A percentile compares a stretch with the other conserved stretches of the same genome.
phyloP scores from a whole-genome alignment of 2,113 vertebrate species.

The Plotosus lineatus region DNA sequence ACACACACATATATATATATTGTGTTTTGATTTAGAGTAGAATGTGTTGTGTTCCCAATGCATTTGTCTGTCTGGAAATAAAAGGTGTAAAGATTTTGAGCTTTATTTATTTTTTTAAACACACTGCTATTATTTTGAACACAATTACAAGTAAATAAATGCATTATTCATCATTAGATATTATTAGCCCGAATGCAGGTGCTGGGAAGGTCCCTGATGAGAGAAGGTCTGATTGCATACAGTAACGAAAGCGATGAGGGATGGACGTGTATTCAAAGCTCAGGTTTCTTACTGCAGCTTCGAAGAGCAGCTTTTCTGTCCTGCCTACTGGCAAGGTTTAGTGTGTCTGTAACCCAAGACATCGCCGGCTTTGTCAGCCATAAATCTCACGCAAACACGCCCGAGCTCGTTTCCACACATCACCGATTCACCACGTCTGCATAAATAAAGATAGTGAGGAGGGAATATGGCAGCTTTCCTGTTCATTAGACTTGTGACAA shows the following conservation, averaged over 20 bases:
- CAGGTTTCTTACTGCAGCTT: constrained; percentile 8
- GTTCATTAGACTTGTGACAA: not conserved
- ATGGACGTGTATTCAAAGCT: not conserved
- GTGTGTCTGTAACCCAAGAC: constrained; percentile 35
- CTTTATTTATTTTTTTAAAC: too few relatives aligned
- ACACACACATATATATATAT: too few relatives aligned
- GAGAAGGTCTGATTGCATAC: constrained; percentile 2
- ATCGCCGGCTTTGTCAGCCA: not conserved
- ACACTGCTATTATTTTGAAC: too few relatives aligned
- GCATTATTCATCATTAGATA: constrained; percentile 1
- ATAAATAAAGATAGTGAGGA: not conserved
- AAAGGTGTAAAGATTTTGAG: too few relatives aligned
- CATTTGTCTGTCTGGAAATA: too few relatives aligned
- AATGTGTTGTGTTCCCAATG: too few relatives aligned
- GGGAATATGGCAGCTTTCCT: too few relatives aligned
- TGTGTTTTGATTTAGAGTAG: too few relatives aligned
- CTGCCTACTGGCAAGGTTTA: not conserved
- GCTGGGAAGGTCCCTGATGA: constrained; percentile 27
- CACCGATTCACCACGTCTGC: not conserved
- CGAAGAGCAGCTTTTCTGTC: not conserved
- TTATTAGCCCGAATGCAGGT: constrained; percentile 33
- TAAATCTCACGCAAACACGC: not conserved
- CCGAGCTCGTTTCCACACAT: not conserved
- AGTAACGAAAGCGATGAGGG: constrained; percentile 13
- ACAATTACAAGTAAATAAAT: not conserved